Base-by-base conservation (phyloP, 1,140 invertebrate species). In the Arctopsyche grandis region DNA sequence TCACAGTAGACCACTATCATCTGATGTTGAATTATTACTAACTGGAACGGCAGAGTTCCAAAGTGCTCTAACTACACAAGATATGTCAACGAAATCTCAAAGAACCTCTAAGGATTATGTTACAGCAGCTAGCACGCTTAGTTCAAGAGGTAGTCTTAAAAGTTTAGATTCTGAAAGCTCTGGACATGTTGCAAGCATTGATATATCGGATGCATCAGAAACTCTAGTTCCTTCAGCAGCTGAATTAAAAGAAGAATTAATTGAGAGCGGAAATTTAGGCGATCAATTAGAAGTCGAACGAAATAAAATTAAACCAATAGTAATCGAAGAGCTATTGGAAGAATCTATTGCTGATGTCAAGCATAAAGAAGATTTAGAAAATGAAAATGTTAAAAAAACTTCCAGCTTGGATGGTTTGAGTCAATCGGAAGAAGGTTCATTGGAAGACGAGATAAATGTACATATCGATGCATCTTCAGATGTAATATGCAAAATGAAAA, bases 161-260 rank as follows among this genome's bases (percentile, higher is more conserved):
- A 97, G 95, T 56, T 85, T 97, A 38, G 94, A 96, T 84, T 97
- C 95, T 0, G 92, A 97, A 85, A 95, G 94, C 82, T 97, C 95
- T 0, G 95, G 95, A 58, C 94, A 97, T 86, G 88, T 97, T 69
- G 95, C 92, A 7, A 96, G 95, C 85, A 91, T 96, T 81, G 95
- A 97, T 88, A 93, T 94, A 7, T 96, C 95, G 60, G 96, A 97
- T 86, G 89, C 94, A 22, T 97, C 95, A 0, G 96, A 97, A 88
- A 98, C 96, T 5, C 85, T 98, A 44, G 93, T 98, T 12, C 93
- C 95, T 7, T 96, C 95, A 10, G 92, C 92, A 12, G 89, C 90
- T 16, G 93, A 93, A 80, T 81, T 88, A 66, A 90, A 90, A 85
- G 87, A 89, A 84, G 88, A 88, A 84, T 84, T 88, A 71, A 86